Evolutionary conservation across 2,113 vertebrate genomes (phyloP), one percentile per base, ranked within the genome.

Genomic region (Antigone vipio): DNA sequence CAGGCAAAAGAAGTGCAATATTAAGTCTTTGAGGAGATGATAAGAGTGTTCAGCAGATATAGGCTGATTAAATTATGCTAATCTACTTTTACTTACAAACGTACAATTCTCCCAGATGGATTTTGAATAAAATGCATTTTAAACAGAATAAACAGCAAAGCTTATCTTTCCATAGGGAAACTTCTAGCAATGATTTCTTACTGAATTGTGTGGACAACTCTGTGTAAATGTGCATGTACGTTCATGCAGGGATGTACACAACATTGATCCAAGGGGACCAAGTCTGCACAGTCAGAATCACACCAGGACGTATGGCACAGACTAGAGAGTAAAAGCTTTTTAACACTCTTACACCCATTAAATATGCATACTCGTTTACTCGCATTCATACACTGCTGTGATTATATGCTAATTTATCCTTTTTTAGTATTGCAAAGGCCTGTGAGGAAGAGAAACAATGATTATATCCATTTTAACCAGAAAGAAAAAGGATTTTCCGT

Each of bases 261-360:
- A 52, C 11, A 45, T 6, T 38, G 45, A 58, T 62, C 11, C 38
- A 85, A 5, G 0, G 0, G 26, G 14, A 11, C 40, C 27, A 62
- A 67, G 49, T 23, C 76, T 74, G 27, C 55, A 56, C 63, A 69
- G 42, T 38, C 59, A 80, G 73, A 62, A 53, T 45, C 77, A 62
- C 32, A 53, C 50, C 59, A 62, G 50, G 27, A 49, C 2, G 0
- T 9, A 15, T 40, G 45, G 17, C 11, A 27, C 18, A 38, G 11
- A 15, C 11, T 18, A 35, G 52, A 85, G 19, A 62, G 38, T 10
- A 74, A 90, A 88, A 90, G 42, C 15, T 64, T 69, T 87, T 73
- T 32, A 71, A 32, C 9, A 5, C 12, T 49, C 27, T 55, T 80
- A 75, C 2, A 2, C 1, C 11, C 49, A 45, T 67, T 77, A 85